Percentiles rank a stretch among this genome's conserved stretches.
Conservation (phyloP, 1,140 invertebrate genomes). For the Apis laboriosa region DNA sequence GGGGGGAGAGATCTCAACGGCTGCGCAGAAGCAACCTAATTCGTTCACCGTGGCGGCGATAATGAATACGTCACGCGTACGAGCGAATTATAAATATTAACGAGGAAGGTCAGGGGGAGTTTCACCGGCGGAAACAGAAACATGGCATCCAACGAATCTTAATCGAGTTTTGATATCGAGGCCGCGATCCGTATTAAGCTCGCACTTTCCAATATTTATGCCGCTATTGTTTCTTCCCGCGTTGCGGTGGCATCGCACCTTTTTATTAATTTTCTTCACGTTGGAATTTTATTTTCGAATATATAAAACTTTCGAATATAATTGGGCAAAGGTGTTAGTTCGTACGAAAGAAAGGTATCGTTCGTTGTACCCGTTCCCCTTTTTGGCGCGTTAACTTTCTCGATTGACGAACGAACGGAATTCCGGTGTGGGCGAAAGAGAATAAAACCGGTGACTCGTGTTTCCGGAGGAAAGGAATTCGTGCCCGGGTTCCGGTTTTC, state of each 20-base stretch:
- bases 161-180: constrained; percentile 50
- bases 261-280: not conserved
- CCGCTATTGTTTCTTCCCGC: not conserved
- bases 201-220: constrained; percentile 55
- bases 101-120: constrained; percentile 55
- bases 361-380: not conserved
- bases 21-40: constrained; percentile 7
- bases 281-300: not conserved
- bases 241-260: not conserved
- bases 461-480: constrained; percentile 55
- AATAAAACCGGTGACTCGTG: constrained; percentile 28
- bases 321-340: not conserved
- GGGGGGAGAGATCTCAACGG: constrained; percentile 3
- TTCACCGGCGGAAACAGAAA: constrained; percentile 34
- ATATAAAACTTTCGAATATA: not conserved
- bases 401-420: constrained; percentile 14
- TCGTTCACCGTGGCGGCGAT: not conserved
- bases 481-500: constrained; percentile 58
- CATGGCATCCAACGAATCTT: constrained; percentile 43
- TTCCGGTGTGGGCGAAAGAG: constrained; percentile 26
- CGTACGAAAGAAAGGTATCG: not conserved
- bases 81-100: constrained; percentile 58
- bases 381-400: constrained; percentile 41
- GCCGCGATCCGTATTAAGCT: constrained; percentile 46
- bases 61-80: constrained; percentile 48